Conservation (phyloP, 2,797 vertebrate species). For the Chelon auratus region DNA sequence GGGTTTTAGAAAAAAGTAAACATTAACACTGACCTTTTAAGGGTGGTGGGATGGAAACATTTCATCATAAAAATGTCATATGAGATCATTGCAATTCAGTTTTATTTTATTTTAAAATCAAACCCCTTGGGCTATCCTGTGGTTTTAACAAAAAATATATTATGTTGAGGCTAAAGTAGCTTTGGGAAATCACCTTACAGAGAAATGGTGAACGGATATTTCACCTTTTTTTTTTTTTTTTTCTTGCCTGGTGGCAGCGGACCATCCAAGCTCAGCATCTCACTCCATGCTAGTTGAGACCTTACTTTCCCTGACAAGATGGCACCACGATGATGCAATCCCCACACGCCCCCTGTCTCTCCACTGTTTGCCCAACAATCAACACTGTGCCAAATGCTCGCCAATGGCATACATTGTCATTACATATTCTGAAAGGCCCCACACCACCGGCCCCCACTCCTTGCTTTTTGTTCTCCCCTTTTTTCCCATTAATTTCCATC, state of each 20-base stretch:
- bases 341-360: slow-evolving; percentile 65
- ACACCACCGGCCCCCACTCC: slow-evolving; percentile 75
- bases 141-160: background rate
- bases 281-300: slow-evolving; percentile 87
- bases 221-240: slow-evolving; percentile 23
- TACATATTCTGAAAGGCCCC: slow-evolving; percentile 86
- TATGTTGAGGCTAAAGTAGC: background rate
- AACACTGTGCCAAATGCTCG: slow-evolving; percentile 86
- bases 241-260: slow-evolving; percentile 14
- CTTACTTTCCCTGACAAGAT: slow-evolving; percentile 87
- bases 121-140: background rate
- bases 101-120: background rate
- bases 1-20: background rate
- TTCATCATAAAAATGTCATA: background rate
- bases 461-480: slow-evolving; percentile 68
- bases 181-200: slow-evolving; percentile 13
- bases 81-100: background rate
- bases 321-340: slow-evolving; percentile 81
- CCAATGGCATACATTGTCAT: slow-evolving; percentile 88
- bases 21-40: background rate
- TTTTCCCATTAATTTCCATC: slow-evolving; percentile 88
- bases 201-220: background rate
- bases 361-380: slow-evolving; percentile 91
- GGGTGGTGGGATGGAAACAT: background rate
- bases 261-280: slow-evolving; percentile 30